Base-by-base conservation (phyloP, 2,113 vertebrate genomes). In the Machaerirhynchus nigripectus region DNA sequence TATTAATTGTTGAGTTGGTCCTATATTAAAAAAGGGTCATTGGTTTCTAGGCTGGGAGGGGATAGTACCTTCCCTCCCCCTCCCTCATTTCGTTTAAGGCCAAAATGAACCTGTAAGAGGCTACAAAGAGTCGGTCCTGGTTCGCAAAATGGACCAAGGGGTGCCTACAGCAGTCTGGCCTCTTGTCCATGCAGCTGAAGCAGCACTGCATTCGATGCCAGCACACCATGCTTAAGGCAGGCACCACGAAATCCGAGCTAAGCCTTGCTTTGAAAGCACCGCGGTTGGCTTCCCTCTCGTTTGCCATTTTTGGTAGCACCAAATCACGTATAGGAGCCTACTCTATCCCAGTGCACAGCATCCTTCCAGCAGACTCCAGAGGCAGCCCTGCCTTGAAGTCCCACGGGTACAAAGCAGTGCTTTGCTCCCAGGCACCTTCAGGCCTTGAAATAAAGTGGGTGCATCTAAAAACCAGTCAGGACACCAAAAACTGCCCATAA, bases 171-270 rank as follows among this genome's bases (percentile, higher is more conserved):
- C 65, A 15, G 71, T 9, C 28, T 71, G 2, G 1, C 10, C 24
- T 53, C 42, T 44, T 9, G 9, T 44, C 47, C 49, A 10, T 0
- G 3, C 56, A 59, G 73, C 15, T 33, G 60, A 60, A 40, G 56
- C 52, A 33, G 56, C 31, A 11, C 21, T 6, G 30, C 30, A 7
- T 23, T n/a, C 3, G 3, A 18, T 7, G 15, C 26, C 9, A 33
- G 33, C 59, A 10, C 10, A 11, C 64, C 56, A 10, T 1, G 0
- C 35, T 26, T 18, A 23, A 31, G 52, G 79, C 37, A 27, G 46
- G 9, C 1, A 16, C 31, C 22, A 35, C 0, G 7, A 24, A 37
- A 23, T 1, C 3, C 1, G 18, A 77, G 61, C 46, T 2, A 16
- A 75, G 61, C 42, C 27, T 65, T 44, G 23, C 50, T 86, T 31